phyloP scores from a whole-genome alignment of 2,797 vertebrate species.

The Gymnoscopelus braueri region DNA sequence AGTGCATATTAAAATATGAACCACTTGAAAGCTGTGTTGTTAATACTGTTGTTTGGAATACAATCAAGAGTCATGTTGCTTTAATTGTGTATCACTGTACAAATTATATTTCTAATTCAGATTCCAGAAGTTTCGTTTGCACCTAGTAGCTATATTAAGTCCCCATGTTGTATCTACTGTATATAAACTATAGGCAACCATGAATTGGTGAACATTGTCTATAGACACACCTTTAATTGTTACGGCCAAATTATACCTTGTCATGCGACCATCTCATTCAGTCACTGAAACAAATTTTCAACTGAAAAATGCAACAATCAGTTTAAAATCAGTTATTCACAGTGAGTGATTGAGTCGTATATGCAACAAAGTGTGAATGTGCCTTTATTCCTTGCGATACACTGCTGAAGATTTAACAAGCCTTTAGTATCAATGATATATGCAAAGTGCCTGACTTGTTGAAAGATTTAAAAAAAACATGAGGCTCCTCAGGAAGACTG shows the following conservation, averaged over 20 bases:
- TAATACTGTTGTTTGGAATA: slow-evolving; percentile 25
- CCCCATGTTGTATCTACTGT: too few relatives aligned
- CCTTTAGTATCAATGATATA: slow-evolving; percentile 61
- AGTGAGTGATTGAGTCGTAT: too few relatives aligned
- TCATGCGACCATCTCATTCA: too few relatives aligned
- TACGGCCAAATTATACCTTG: too few relatives aligned
- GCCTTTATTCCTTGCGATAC: slow-evolving; percentile 28
- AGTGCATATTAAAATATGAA: slow-evolving; percentile 82
- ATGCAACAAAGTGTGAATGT: too few relatives aligned
- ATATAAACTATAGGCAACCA: too few relatives aligned
- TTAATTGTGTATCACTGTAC: slow-evolving; percentile 11
- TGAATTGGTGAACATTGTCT: too few relatives aligned
- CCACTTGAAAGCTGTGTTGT: slow-evolving; percentile 65
- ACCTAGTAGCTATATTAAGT: too few relatives aligned
- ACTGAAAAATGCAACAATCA: neutral
- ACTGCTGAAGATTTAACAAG: slow-evolving; percentile 42
- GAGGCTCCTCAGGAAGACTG: slow-evolving; percentile 54
- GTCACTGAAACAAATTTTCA: too few relatives aligned
- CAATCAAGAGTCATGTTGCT: slow-evolving; percentile 12
- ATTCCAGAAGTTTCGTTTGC: too few relatives aligned
- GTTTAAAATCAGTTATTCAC: neutral
- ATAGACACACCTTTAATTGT: too few relatives aligned
- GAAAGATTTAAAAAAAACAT: slow-evolving; percentile 51
- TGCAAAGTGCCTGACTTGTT: slow-evolving; percentile 53
- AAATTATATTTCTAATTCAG: neutral